phyloP scores from a whole-genome alignment of 2,113 vertebrate genomes.

The Anhinga rufa region DNA sequence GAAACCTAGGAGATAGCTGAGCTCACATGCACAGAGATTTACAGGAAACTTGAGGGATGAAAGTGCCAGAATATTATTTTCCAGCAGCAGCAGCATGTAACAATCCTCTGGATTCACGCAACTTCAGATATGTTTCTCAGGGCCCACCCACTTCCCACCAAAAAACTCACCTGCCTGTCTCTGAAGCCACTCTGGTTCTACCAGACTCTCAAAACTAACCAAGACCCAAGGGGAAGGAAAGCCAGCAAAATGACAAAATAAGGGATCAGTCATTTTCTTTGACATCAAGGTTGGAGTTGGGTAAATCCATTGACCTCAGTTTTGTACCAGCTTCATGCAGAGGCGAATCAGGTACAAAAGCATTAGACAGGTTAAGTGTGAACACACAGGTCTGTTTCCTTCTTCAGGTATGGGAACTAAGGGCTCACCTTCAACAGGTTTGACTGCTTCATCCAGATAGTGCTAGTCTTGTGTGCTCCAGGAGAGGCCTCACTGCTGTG shows the following conservation, averaged over 20 bases:
- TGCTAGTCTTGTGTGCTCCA: neutral
- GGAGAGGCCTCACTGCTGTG: neutral
- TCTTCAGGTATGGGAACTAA: neutral
- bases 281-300: neutral
- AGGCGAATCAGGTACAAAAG: neutral
- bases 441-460: neutral
- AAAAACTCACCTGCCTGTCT: neutral
- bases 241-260: neutral
- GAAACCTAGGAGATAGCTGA: neutral
- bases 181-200: neutral
- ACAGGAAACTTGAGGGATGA: neutral
- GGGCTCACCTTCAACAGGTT: neutral
- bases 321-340: neutral
- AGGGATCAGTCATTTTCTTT: neutral
- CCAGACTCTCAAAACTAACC: neutral
- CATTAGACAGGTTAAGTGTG: neutral
- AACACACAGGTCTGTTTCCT: fast-evolving
- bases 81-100: neutral
- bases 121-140: neutral
- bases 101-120: neutral
- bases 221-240: neutral
- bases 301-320: neutral
- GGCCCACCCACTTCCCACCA: neutral
- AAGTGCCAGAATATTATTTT: neutral
- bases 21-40: neutral